Conservation (phyloP, 1,140 invertebrate species). For the Chymomyza costata region DNA sequence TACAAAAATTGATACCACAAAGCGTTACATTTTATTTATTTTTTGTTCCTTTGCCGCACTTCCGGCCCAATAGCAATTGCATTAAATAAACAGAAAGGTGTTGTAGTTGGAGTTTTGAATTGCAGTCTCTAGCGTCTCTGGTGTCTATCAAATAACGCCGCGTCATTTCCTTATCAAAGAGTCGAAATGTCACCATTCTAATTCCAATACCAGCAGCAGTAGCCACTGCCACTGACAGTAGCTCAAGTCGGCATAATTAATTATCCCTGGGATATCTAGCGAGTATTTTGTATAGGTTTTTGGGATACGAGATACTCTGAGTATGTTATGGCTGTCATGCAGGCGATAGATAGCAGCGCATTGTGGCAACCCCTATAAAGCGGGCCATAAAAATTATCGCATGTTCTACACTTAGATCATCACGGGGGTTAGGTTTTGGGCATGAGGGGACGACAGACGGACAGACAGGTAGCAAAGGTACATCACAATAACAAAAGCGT, state of each 20-base stretch:
- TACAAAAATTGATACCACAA: no score
- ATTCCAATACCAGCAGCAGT: conserved; percentile 12
- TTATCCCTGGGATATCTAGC: conserved; percentile 42
- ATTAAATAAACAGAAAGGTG: no score
- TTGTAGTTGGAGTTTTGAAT: no score
- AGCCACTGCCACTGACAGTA: no score
- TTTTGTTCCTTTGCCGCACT: no score
- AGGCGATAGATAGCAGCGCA: conserved; percentile 36
- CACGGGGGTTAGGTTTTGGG: conserved; percentile 49
- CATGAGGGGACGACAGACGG: not conserved
- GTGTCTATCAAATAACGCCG: no score
- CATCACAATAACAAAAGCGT: conserved; percentile 48
- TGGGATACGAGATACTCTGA: no score
- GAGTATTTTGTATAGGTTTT: conserved; percentile 1
- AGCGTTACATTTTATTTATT: no score
- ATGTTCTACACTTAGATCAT: conserved; percentile 71
- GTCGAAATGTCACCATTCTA: conserved; percentile 53
- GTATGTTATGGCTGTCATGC: conserved; percentile 51
- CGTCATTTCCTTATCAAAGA: conserved; percentile 66
- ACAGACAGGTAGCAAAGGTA: conserved; percentile 39
- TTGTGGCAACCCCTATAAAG: conserved; percentile 60
- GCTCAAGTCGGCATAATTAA: conserved; percentile 51
- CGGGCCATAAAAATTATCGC: conserved; percentile 63
- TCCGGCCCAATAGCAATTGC: no score
- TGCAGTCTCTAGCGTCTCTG: no score